A percentile compares a stretch with the other conserved stretches of the same genome.
These are phyloP conservation scores for Ashinkailepas kermadecensis DNA, from an alignment of 2,888 invertebrate species.

Conservation along the genomic window DNA sequence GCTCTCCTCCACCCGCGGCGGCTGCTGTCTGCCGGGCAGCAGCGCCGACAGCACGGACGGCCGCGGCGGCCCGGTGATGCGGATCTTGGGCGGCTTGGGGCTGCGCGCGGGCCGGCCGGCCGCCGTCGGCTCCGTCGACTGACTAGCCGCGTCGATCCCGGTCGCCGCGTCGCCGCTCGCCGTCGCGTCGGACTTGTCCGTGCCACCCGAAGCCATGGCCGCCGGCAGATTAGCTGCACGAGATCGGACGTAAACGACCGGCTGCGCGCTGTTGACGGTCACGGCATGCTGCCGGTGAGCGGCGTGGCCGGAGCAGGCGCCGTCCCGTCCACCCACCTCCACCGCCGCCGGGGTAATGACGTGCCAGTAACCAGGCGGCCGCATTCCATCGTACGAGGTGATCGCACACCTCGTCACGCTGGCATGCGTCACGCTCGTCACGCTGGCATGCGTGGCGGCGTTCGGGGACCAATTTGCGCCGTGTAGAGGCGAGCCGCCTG, in stretches of 20 bases:
- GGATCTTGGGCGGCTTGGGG: constrained; percentile 4
- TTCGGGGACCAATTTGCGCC: neutral
- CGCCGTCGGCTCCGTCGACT: neutral
- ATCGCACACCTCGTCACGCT: neutral
- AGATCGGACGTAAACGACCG: neutral
- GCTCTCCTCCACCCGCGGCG: neutral
- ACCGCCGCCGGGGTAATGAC: neutral
- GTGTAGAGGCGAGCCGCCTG: neutral
- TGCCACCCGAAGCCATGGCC: neutral
- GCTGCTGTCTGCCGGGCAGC: neutral
- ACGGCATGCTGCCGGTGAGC: neutral
- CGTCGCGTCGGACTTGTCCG: neutral
- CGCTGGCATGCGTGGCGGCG: no score
- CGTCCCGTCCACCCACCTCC: neutral
- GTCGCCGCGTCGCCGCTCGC: neutral
- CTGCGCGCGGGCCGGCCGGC: neutral
- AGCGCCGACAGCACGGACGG: neutral
- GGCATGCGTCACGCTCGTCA: neutral
- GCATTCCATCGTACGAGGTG: neutral
- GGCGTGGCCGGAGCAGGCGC: neutral
- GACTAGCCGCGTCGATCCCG: neutral
- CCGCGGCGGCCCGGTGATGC: neutral
- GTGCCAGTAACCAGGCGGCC: neutral
- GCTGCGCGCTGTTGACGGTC: no score
- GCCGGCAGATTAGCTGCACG: constrained; percentile 6